phyloP scores from a whole-genome alignment of 64 coral and sea anemone species.

The Montipora foliosa region DNA sequence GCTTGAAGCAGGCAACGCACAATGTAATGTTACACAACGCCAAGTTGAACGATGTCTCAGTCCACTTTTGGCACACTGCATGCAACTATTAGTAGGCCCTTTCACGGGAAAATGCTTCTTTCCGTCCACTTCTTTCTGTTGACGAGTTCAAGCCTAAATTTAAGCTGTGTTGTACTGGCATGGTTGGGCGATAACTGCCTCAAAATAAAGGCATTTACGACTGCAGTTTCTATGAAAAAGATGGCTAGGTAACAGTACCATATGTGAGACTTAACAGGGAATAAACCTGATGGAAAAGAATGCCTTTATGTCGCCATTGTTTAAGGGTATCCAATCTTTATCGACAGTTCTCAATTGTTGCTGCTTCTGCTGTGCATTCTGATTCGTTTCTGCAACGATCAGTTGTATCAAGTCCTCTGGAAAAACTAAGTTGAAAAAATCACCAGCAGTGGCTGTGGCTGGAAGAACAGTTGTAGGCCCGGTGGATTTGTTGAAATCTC shows the following conservation, averaged over 20 bases:
- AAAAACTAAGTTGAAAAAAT: no score
- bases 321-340: no score
- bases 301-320: no score
- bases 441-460: no score
- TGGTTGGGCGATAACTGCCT: conserved; percentile 53
- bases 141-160: conserved; percentile 54
- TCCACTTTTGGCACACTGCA: conserved; percentile 42
- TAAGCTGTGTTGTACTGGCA: conserved; percentile 29
- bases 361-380: no score
- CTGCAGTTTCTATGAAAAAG: conserved; percentile 64
- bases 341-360: no score
- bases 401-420: no score
- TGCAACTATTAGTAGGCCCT: conserved; percentile 49
- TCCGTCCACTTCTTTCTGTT: background rate
- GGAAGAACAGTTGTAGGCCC: no score
- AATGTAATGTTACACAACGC: conserved; percentile 38
- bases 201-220: conserved; percentile 67
- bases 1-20: conserved; percentile 51
- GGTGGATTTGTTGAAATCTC: no score
- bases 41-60: conserved; percentile 7
- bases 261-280: conserved; percentile 28
- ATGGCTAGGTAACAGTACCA: conserved; percentile 55
- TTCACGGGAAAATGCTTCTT: conserved; percentile 66
- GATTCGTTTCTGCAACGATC: no score
- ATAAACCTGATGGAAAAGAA: no score